Evolutionary conservation across 2,888 invertebrate genomes (phyloP), one percentile per base, ranked within the genome.

Genomic region (Parochlus steinenii): DNA sequence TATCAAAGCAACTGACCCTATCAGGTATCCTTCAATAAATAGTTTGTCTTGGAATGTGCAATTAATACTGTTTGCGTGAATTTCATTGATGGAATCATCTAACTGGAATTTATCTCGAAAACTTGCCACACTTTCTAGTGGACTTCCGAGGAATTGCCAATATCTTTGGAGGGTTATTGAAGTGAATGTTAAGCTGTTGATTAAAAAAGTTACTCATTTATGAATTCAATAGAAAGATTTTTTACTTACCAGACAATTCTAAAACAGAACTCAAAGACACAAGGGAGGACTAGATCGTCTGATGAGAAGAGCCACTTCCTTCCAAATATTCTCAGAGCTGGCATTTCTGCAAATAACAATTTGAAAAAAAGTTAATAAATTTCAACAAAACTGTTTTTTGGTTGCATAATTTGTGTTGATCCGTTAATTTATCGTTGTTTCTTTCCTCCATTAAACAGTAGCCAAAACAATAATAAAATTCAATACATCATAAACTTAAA

Each of bases 231-330:
- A 11, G 12, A 12, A 16, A 16, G 6, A 29, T 7, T 6, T 17
- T 18, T 10, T 23, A 53, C 64, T 59, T 57, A 77, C 78, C 78
- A 79, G 47, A 75, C 65, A 47, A 73, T 61, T 52, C 79, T 63
- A 49, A 77, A 71, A 41, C 74, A 65, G 39, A 78, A 67, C 59
- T 79, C 79, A 55, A 79, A 77, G 43, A 78, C 65, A 52, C 79
- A 82, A 23, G 87, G 87, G 56, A 85, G 83, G 28, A 89, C 86
- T 51, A 90, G 76, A 61, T 90, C 90, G 62, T 90, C 90, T 46
- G 83, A 80, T 49, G 81, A 85, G 48, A 86, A 80, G 49, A 81
- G 71, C 34, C 33, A n/a, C n/a, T n/a, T n/a, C n/a, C n/a, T n/a
- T n/a, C n/a, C n/a, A n/a, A n/a, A n/a, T n/a, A n/a, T n/a, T n/a